Conservation (phyloP, 2,113 vertebrate genomes). For the Cephalopterus ornatus region DNA sequence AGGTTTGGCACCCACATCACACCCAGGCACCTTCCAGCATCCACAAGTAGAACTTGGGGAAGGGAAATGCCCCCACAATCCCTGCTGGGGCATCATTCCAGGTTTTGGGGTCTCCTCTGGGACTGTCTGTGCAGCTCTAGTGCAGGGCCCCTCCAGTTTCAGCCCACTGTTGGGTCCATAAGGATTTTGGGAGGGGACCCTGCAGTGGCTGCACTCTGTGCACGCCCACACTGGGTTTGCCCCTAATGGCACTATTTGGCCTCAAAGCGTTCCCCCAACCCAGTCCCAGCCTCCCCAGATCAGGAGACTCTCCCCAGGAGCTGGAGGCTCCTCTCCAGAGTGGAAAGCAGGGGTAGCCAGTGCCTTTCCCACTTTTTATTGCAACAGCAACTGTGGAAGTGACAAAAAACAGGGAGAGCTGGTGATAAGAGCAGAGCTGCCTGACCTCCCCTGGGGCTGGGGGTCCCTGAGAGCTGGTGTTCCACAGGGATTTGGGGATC, state of each 20-base stretch:
- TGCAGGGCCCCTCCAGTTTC: too few relatives aligned
- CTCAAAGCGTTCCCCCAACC: not conserved
- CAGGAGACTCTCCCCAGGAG: not conserved
- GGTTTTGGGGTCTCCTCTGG: not conserved
- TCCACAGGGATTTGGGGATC: not conserved
- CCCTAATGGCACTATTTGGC: not conserved
- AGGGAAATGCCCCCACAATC: not conserved
- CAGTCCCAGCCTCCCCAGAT: not conserved
- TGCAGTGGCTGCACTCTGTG: fast-evolving
- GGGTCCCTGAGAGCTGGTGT: not conserved
- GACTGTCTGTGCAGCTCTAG: fast-evolving
- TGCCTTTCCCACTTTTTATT: constrained; percentile 6
- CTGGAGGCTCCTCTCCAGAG: not conserved
- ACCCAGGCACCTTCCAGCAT: not conserved
- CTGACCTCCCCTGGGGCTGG: not conserved
- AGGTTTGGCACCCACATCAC: not conserved
- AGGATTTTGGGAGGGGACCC: not conserved
- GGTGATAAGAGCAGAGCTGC: not conserved
- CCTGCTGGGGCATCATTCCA: not conserved
- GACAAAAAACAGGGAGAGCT: not conserved
- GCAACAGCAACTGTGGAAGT: not conserved
- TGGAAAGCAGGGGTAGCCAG: not conserved
- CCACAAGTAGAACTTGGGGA: not conserved
- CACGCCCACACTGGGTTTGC: not conserved
- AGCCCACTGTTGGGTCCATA: fast-evolving